Conservation (phyloP, 2,888 invertebrate genomes). For the Idaea straminata region DNA sequence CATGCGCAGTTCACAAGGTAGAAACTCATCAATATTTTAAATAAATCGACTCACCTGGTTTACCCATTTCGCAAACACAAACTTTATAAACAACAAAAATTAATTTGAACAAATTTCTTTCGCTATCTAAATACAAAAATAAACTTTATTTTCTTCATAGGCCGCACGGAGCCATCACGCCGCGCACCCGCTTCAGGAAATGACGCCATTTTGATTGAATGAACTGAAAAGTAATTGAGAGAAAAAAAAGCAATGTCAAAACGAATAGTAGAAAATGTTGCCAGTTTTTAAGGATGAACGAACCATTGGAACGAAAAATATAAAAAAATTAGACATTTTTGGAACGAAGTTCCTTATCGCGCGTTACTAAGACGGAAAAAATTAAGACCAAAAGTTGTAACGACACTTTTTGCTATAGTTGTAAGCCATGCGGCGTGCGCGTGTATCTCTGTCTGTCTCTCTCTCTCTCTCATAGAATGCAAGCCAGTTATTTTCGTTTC, state of each 20-base stretch:
- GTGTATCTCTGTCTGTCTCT: too few relatives aligned
- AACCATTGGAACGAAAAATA: too few relatives aligned
- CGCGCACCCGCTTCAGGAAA: slow-evolving; percentile 60
- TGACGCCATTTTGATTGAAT: slow-evolving; percentile 60
- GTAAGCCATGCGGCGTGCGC: too few relatives aligned
- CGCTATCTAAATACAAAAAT: slow-evolving; percentile 60
- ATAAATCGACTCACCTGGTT: slow-evolving; percentile 58
- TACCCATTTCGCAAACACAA: slow-evolving; percentile 54
- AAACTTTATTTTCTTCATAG: slow-evolving; percentile 52
- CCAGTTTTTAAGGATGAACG: background rate
- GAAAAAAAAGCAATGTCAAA: background rate
- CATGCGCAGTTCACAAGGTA: slow-evolving; percentile 21
- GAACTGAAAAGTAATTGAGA: background rate
- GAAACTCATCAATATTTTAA: background rate
- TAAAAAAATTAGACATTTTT: too few relatives aligned
- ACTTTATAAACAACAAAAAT: slow-evolving; percentile 21
- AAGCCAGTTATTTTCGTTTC: too few relatives aligned
- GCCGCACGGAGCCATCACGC: slow-evolving; percentile 55
- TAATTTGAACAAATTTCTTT: slow-evolving; percentile 27
- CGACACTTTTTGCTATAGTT: too few relatives aligned
- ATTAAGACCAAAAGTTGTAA: too few relatives aligned
- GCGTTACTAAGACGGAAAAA: too few relatives aligned
- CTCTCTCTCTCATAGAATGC: too few relatives aligned
- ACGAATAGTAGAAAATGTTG: background rate
- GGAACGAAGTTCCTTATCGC: too few relatives aligned